Evolutionary conservation across 92 coral and sea anemone genomes (phyloP).

Genomic region (Chrysogorgia sp.): DNA sequence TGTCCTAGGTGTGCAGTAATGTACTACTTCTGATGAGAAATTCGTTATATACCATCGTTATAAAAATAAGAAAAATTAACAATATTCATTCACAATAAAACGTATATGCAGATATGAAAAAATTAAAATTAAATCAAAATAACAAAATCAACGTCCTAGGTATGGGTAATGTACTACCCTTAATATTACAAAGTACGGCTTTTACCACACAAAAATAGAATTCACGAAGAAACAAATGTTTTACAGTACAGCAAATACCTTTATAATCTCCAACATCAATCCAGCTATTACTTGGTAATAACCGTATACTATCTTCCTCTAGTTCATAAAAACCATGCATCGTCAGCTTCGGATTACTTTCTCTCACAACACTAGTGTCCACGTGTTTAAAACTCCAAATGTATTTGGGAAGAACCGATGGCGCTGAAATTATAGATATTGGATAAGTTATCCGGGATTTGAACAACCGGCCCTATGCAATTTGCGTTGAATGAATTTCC

Average conservation of each 20-base stretch:
- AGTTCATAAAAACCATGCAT: constrained; percentile 82
- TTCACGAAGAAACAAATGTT: background rate
- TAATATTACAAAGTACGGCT: too few relatives aligned
- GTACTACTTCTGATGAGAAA: too few relatives aligned
- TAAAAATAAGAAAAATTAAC: too few relatives aligned
- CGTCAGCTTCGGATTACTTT: constrained; percentile 68
- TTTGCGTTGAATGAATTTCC: too few relatives aligned
- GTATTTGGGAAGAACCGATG: constrained; percentile 77
- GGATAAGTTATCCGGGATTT: too few relatives aligned
- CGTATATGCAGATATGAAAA: too few relatives aligned
- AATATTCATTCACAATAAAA: too few relatives aligned
- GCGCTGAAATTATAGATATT: constrained; percentile 58
- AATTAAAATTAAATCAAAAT: background rate
- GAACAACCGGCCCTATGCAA: too few relatives aligned
- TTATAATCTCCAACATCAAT: constrained; percentile 91
- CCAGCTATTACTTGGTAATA: constrained; percentile 88
- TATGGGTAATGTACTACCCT: background rate
- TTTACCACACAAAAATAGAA: background rate
- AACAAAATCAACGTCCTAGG: background rate
- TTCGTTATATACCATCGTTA: too few relatives aligned
- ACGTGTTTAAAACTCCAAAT: constrained; percentile 86
- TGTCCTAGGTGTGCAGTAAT: too few relatives aligned
- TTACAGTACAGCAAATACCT: constrained; percentile 53
- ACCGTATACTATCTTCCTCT: constrained; percentile 74
- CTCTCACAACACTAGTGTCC: constrained; percentile 72